A percentile compares a stretch with the other conserved stretches of the same genome.
phyloP scores from a whole-genome alignment of 2,113 vertebrate species.

The Salvator merianae region DNA sequence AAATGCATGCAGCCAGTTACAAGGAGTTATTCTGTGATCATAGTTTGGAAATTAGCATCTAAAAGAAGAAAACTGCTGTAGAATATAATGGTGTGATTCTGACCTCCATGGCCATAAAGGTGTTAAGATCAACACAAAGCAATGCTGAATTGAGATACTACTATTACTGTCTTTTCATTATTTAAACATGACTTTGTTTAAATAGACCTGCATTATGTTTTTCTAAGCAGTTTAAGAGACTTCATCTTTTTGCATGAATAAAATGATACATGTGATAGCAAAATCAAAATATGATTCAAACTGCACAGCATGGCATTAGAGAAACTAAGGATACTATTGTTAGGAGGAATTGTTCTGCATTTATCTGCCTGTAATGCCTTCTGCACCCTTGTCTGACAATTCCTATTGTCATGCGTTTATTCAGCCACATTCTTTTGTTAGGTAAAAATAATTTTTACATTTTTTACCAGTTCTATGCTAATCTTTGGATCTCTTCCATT shows the following conservation, averaged over 20 bases:
- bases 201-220: background rate
- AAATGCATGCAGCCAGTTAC: too few species aligned
- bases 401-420: conserved; percentile 47
- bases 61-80: too few species aligned
- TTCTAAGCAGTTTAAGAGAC: conserved; percentile 42
- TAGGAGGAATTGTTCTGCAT: conserved; percentile 50
- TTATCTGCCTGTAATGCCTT: conserved; percentile 52
- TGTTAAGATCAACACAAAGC: background rate
- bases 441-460: conserved; percentile 51
- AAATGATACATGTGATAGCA: conserved; percentile 31
- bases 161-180: background rate
- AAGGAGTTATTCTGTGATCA: too few species aligned
- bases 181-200: conserved; percentile 25
- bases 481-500: conserved; percentile 56
- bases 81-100: background rate
- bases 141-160: background rate
- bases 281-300: conserved; percentile 63
- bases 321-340: conserved; percentile 55
- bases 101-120: background rate
- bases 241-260: conserved; percentile 20
- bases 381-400: conserved; percentile 47
- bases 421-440: conserved; percentile 60
- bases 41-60: too few species aligned
- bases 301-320: conserved; percentile 17
- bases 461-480: conserved; percentile 45